Evolutionary conservation across 2,888 invertebrate genomes (phyloP).

Genomic region (Catocala sponsa): DNA sequence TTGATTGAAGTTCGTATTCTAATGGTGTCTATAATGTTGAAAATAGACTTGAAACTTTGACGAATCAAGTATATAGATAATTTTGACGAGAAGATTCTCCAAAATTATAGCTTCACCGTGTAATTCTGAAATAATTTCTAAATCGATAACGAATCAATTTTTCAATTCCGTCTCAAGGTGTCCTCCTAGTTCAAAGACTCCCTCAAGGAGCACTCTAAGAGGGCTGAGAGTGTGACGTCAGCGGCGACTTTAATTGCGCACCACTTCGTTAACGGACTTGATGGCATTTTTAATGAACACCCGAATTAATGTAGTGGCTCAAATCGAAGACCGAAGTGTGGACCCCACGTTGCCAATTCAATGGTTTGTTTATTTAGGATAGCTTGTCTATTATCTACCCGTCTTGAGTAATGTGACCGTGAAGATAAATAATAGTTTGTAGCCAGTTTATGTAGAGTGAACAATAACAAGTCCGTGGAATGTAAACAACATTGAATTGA

Average conservation of each 20-base stretch:
- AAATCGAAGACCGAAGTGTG: slow-evolving; percentile 85
- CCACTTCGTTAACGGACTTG: slow-evolving; percentile 87
- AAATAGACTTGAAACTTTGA: no score
- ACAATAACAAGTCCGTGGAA: slow-evolving; percentile 20
- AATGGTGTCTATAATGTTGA: no score
- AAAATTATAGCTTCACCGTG: slow-evolving; percentile 13
- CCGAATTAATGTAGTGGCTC: slow-evolving; percentile 87
- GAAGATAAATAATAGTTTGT: slow-evolving; percentile 36
- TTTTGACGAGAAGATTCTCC: not conserved
- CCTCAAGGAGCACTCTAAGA: slow-evolving; percentile 67
- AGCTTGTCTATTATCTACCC: slow-evolving; percentile 68
- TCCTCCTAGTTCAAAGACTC: slow-evolving; percentile 68
- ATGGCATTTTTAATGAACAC: slow-evolving; percentile 88
- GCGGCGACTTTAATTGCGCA: slow-evolving; percentile 87
- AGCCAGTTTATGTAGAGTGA: slow-evolving; percentile 21
- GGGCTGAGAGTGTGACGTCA: slow-evolving; percentile 79
- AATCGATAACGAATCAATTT: slow-evolving; percentile 79
- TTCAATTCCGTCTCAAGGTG: slow-evolving; percentile 80
- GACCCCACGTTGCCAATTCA: slow-evolving; percentile 66
- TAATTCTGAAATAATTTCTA: slow-evolving; percentile 35
- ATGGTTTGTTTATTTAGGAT: slow-evolving; percentile 84
- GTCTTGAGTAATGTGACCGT: slow-evolving; percentile 50
- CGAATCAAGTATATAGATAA: no score
- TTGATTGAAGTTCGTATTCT: no score
- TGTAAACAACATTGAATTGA: slow-evolving; percentile 2